Evolutionary conservation across 2,888 invertebrate genomes (phyloP).

Genomic region (Proisotoma minuta): DNA sequence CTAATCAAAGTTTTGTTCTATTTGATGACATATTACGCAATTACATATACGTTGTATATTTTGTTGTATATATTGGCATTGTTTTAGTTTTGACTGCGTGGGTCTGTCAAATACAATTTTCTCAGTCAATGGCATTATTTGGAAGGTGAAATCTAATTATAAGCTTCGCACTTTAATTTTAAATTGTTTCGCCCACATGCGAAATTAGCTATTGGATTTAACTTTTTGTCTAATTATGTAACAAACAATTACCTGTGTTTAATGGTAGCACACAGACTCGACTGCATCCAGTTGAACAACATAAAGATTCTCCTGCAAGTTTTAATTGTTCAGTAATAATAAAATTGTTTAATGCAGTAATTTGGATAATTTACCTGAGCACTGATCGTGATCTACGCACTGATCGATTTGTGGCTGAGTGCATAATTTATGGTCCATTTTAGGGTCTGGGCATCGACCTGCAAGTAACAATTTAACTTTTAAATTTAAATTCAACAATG

Average conservation of each 20-base stretch:
- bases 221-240: background rate
- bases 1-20: too few species aligned
- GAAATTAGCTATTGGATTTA: background rate
- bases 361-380: conserved; percentile 22
- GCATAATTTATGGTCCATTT: conserved; percentile 40
- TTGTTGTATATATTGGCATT: too few species aligned
- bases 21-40: too few species aligned
- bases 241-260: conserved; percentile 56
- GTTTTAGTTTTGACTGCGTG: too few species aligned
- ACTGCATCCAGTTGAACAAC: conserved; percentile 66
- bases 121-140: background rate
- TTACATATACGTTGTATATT: too few species aligned
- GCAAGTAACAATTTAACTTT: too few species aligned
- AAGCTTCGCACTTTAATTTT: conserved; percentile 27
- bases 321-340: too few species aligned
- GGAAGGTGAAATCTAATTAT: conserved; percentile 15
- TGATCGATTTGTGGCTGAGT: conserved; percentile 28
- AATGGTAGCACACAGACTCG: conserved; percentile 57
- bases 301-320: conserved; percentile 55
- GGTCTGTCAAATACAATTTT: too few species aligned
- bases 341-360: too few species aligned
- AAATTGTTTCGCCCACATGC: background rate
- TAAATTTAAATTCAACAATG: too few species aligned
- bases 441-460: conserved; percentile 41
- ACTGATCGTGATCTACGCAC: conserved; percentile 32